Evolutionary conservation across 2,113 vertebrate species (phyloP), one percentile per base, ranked within the genome.

Genomic region (Pimephales promelas): DNA sequence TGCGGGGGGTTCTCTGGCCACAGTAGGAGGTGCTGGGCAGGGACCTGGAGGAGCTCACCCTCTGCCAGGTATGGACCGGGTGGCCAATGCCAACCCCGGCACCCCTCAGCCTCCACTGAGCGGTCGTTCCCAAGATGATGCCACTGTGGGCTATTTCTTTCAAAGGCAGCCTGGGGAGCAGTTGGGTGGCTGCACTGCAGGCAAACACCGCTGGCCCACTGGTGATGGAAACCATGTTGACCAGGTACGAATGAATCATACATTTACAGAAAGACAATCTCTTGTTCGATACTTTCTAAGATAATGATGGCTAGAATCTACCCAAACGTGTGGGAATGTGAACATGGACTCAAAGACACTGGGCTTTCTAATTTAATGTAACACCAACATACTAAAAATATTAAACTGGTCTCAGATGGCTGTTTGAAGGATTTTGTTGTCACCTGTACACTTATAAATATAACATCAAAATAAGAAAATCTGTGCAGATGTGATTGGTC

Each of bases 91-190:
- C 14, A 85, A 83, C 85, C 91, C 90, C 4, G 89, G 31, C 14
- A 87, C 90, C 64, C 93, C 90, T 2, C 93, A 88, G 87, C 89
- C 93, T n/a, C 89, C 87, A 0, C 85, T 96, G 24, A 91, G 92
- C 10, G 93, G 90, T 1, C 43, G 85, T 64, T 95, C 92, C 81
- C 92, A 93, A 91, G 93, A 93, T 78, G 91, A 89, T 9, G 92
- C 91, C 61, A 90, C 93, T 2, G 93, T 88, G 68, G 93, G 92
- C 26, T 94, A 91, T 92, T 95, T 94, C 82, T 95, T 94, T 88
- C 94, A 94, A 89, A 89, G 93, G 85, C 94, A 93, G 82, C 88
- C 91, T 10, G 94, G 90, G 45, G 94, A 94, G 88, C 92, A 94
- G 86, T 83, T 94, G 2, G 89, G 90, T 18, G 91, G 89, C 57